Base-by-base conservation (phyloP, 1,140 invertebrate species). In the Drosophila kurseongensis region DNA sequence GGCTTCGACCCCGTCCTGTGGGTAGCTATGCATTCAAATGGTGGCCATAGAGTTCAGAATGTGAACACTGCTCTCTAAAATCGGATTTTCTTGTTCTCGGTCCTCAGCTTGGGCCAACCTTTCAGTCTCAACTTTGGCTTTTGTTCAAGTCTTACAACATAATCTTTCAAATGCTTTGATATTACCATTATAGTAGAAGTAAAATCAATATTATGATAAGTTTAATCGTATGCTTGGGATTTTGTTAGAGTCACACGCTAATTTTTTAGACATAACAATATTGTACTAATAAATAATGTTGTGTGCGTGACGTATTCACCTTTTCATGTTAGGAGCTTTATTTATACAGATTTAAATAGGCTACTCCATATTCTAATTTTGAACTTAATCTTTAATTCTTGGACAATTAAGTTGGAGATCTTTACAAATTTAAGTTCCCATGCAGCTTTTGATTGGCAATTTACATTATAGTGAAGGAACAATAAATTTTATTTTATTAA, bases 61-160 rank as follows among this genome's bases (percentile, higher is more conserved):
- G 40, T 68, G 44, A 41, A 14, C 62, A 35, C 45, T 35, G 60
- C 35, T 29, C n/a, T 8, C 32, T 52, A 29, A 54, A 66, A 68
- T 52, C 29, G 38, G n/a, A 36, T 63, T 50, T 27, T 14, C n/a
- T 23, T 36, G 27, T 32, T 35, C 51, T 27, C 23, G 23, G 23
- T 35, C 29, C 42, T 9, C 10, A 51, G 40, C 29, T 45, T 42
- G 0, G 29, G 29, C 32, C 8, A 69, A 57, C 51, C 50, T 71
- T 68, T 29, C 27, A 14, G 29, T 61, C 18, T 4, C 5, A 36
- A 50, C 38, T 16, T 67, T 67, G 45, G 41, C 13, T 32, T 47
- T 32, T 16, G 44, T 32, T 18, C 23, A 65, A 29, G 40, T 38
- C 29, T 10, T 12, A 12, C 9, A 16, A 12, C 32, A 3, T 13